Evolutionary conservation across 2,797 vertebrate genomes (phyloP).

Genomic region (Otus scops): DNA sequence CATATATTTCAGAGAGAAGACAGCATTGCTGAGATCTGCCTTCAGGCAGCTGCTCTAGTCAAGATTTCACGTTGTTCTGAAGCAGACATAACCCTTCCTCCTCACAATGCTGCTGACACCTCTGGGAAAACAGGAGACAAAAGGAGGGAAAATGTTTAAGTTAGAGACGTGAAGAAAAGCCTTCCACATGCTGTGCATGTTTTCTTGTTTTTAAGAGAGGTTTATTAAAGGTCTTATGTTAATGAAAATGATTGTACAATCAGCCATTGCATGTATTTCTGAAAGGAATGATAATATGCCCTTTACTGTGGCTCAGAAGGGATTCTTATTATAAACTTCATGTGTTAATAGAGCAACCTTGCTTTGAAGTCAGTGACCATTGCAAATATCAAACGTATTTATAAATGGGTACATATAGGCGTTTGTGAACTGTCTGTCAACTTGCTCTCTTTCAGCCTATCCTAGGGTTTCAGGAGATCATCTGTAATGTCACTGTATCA

Average conservation of each 20-base stretch:
- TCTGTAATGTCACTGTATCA: neutral
- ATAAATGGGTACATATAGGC: neutral
- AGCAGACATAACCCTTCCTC: neutral
- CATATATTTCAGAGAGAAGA: neutral
- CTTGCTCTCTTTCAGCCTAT: neutral
- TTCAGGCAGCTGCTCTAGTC: neutral
- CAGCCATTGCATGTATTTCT: neutral
- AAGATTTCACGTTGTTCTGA: neutral
- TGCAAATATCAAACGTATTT: slow-evolving; percentile 21
- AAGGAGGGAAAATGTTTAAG: neutral
- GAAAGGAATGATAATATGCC: slow-evolving; percentile 43
- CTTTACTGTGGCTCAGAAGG: slow-evolving; percentile 23
- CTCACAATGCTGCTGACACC: neutral
- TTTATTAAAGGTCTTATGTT: slow-evolving; percentile 51
- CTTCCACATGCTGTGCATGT: neutral
- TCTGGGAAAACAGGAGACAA: neutral
- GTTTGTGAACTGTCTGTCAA: neutral
- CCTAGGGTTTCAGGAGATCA: neutral
- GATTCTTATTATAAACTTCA: slow-evolving; percentile 14
- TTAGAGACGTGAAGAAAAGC: neutral
- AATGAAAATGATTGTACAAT: slow-evolving; percentile 21
- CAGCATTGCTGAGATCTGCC: neutral
- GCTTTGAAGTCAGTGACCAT: slow-evolving; percentile 7
- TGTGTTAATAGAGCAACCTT: neutral
- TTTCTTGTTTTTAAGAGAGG: neutral